Percentiles rank a stretch among this genome's conserved stretches.
Evolutionary conservation across 1,140 invertebrate species (phyloP).

Genomic region (Diabrotica undecimpunctata): DNA sequence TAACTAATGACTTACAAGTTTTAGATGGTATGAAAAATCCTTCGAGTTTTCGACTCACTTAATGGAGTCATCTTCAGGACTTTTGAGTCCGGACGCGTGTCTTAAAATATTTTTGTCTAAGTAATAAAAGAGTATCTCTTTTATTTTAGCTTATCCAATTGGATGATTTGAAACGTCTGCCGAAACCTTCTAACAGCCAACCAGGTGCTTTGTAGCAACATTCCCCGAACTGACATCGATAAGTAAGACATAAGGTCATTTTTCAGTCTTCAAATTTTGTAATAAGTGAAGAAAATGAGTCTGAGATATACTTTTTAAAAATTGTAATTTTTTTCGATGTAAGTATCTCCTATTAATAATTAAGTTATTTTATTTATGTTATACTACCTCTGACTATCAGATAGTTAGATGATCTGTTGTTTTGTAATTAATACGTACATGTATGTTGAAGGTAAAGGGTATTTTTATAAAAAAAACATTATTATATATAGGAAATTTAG

Average conservation of each 20-base stretch:
- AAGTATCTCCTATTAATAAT: background rate
- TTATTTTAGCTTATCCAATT: slow-evolving; percentile 59
- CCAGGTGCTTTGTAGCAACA: slow-evolving; percentile 35
- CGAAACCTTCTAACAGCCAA: slow-evolving; percentile 32
- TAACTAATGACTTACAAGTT: background rate
- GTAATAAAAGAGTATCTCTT: slow-evolving; percentile 12
- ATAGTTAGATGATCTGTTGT: background rate
- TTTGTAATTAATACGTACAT: background rate
- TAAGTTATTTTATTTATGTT: background rate
- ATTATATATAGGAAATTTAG: background rate
- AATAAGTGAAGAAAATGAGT: slow-evolving; percentile 12
- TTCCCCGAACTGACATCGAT: slow-evolving; percentile 3
- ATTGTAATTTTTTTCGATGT: background rate
- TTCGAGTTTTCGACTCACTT: background rate
- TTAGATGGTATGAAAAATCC: background rate
- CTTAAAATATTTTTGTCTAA: background rate
- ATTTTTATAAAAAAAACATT: background rate
- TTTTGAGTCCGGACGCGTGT: background rate
- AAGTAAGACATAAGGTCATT: background rate
- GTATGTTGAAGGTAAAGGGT: background rate
- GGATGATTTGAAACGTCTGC: slow-evolving; percentile 54
- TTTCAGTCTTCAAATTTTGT: slow-evolving; percentile 10
- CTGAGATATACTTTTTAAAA: slow-evolving; percentile 10
- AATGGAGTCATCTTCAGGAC: background rate
- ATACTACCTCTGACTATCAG: background rate